A percentile compares a stretch with the other conserved stretches of the same genome.
Evolutionary conservation across 2,113 vertebrate species (phyloP).

Genomic region (Pogonocichla stellata): DNA sequence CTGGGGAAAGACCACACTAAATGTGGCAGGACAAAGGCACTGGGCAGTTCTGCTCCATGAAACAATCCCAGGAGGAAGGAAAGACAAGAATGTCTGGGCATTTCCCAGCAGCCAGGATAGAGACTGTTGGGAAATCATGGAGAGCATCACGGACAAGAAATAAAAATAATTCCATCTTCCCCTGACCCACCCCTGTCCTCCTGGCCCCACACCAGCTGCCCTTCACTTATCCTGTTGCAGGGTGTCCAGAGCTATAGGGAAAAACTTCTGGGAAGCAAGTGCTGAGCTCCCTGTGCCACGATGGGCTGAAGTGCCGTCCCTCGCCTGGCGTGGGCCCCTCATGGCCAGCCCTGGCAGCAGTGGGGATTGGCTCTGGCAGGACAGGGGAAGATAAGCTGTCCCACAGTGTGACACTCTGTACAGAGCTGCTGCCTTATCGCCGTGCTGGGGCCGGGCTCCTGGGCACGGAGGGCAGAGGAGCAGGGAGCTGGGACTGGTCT

Average conservation of each 20-base stretch:
- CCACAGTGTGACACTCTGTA: background rate
- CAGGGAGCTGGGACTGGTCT: background rate
- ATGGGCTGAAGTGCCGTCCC: background rate
- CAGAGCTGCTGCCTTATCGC: background rate
- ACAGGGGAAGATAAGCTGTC: conserved; percentile 29
- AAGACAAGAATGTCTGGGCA: background rate
- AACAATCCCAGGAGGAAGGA: background rate
- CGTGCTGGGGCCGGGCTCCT: background rate
- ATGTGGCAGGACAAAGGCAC: accelerated
- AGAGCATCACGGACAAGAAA: background rate
- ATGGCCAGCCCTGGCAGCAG: background rate
- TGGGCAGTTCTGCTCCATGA: background rate
- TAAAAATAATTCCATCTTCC: accelerated
- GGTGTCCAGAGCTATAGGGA: background rate
- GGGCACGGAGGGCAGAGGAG: background rate
- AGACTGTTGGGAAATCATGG: background rate
- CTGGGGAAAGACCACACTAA: background rate
- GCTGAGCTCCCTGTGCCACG: background rate
- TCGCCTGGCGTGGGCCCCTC: background rate
- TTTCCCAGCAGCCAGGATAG: background rate
- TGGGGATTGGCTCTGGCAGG: background rate
- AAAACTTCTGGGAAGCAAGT: background rate
- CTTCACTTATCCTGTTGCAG: accelerated
- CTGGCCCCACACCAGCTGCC: background rate
- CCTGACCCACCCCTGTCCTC: background rate